Evolutionary conservation across 2,888 invertebrate genomes (phyloP), one percentile per base, ranked within the genome.

Genomic region (Andrena chrysosceles): DNA sequence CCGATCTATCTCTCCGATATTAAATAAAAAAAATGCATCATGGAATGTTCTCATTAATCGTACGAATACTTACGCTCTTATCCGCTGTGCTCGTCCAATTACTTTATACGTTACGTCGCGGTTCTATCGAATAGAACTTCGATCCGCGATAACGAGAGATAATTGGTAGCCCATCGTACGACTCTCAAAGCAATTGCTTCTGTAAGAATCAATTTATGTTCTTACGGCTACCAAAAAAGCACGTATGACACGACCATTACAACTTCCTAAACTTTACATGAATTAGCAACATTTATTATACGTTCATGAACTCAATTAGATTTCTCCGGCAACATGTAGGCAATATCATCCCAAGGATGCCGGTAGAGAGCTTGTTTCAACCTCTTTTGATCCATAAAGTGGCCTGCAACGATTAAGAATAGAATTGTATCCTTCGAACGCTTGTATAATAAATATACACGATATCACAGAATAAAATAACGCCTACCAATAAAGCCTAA

Each of bases 261-360:
- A 33, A 33, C 33, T 83, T 75, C 54, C 60, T 74, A 85, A 75
- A 56, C 48, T 60, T 77, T 49, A 74, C 67, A 79, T 79, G 71
- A 82, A 84, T 54, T 82, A 70, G 77, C 77, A 85, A 77, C 66
- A 81, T 83, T 85, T 87, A 81, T 81, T 86, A 86, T 83, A 85
- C 84, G 66, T 85, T 87, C 85, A 73, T 79, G 72, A 77, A 67
- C 76, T 73, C 67, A 95, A 87, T 95, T 95, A 93, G 96, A 96
- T 91, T 96, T 96, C 90, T 97, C 97, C 5, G 97, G 97, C 92
- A 98, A 95, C 83, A 97, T 96, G 93, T 97, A 97, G 0, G 97
- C 97, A 95, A 99, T 99, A 94, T 99, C 99, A 94, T 99, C 99
- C 99, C 99, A 99, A 0, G 99, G 99, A 95, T 99, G 99, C 90